Conservation (phyloP, 2,113 vertebrate species). For the Hydropotes inermis region DNA sequence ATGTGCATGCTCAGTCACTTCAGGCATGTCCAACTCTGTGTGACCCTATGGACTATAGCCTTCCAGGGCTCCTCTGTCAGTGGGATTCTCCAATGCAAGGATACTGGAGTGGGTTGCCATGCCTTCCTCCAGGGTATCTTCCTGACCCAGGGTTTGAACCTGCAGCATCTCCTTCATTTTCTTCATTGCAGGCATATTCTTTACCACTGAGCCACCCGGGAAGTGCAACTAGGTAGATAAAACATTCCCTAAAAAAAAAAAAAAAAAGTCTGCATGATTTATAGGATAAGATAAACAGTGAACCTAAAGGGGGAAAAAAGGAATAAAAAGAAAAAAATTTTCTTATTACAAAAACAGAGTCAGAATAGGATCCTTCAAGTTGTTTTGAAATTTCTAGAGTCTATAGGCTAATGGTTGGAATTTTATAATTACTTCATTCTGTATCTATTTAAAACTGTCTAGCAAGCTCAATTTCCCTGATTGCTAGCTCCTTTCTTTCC, state of each 20-base stretch:
- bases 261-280: background rate
- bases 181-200: background rate
- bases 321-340: background rate
- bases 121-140: background rate
- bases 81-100: background rate
- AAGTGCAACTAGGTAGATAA: background rate
- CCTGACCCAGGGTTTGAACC: background rate
- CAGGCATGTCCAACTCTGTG: background rate
- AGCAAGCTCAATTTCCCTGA: conserved; percentile 35
- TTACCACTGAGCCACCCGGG: background rate
- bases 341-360: conserved; percentile 22
- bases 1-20: background rate
- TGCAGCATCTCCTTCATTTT: background rate
- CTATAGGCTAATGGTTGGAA: background rate
- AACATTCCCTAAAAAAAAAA: background rate
- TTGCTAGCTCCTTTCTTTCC: conserved; percentile 33
- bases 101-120: background rate
- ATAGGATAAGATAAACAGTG: background rate
- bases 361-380: background rate
- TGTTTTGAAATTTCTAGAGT: conserved; percentile 29
- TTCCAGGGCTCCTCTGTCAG: background rate
- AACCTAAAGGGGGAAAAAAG: background rate
- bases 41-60: background rate
- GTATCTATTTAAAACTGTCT: conserved; percentile 26
- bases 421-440: conserved; percentile 51